phyloP scores from a whole-genome alignment of 2,888 invertebrate genomes.

The Stegophylla sp. region DNA sequence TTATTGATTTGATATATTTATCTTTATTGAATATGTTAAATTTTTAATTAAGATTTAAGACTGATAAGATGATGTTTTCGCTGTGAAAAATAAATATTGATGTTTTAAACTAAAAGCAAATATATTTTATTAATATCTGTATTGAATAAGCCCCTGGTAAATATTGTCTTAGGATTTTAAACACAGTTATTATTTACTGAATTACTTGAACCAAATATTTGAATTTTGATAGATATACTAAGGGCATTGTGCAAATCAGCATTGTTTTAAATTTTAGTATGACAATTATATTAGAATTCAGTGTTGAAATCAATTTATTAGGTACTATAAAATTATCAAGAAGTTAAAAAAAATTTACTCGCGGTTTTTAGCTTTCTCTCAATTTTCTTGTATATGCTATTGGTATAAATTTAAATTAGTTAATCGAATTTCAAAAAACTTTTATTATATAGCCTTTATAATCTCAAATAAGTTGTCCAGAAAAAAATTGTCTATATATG shows the following conservation, averaged over 20 bases:
- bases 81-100: not conserved
- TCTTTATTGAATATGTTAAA: constrained; percentile 7
- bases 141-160: not conserved
- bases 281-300: too few species aligned
- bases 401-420: too few species aligned
- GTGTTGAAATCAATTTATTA: too few species aligned
- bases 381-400: too few species aligned
- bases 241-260: too few species aligned
- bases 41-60: constrained; percentile 33
- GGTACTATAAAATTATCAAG: too few species aligned
- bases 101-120: not conserved
- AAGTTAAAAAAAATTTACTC: too few species aligned
- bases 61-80: constrained; percentile 17
- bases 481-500: not conserved
- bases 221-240: too few species aligned
- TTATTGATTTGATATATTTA: constrained; percentile 1
- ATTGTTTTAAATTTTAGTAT: not conserved
- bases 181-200: not conserved
- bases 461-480: too few species aligned
- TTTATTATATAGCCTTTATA: too few species aligned
- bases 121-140: not conserved
- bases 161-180: not conserved
- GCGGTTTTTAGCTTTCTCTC: too few species aligned
- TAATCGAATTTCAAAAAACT: too few species aligned
- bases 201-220: not conserved